Base-by-base conservation (phyloP, 2,797 vertebrate genomes). In the Spinus pinus region DNA sequence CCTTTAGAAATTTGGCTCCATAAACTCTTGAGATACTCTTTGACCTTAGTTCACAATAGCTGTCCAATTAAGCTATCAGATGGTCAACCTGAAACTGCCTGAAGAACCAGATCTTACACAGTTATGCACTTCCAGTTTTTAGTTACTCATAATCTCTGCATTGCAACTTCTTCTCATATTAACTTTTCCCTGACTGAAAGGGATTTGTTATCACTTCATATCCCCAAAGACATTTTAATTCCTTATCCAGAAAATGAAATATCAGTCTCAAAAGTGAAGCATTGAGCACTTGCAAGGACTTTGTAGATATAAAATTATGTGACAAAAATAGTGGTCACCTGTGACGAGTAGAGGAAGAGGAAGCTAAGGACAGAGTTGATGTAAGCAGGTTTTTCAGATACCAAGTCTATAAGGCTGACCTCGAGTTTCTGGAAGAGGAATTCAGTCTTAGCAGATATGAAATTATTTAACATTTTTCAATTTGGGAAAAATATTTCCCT, bases 191-290 rank as follows among this genome's bases (percentile, higher is more conserved):
- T 75, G 77, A 79, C 41, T 70, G 41, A 88, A 90, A 82, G 54
- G 33, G 13, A 23, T 84, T 95, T 91, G 58, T 86, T 91, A 95
- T 88, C 72, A 30, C 20, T 82, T 87, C 66, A 60, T 60, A 80
- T 57, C 69, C 69, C 72, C 60, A 27, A 71, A 72, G 73, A 90
- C 80, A 90, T 91, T 65, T 77, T 57, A 81, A 70, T 94, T 94
- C 41, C 61, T 81, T 87, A 83, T 64, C 69, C 75, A 81, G 57
- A 87, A 96, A 92, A 82, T 81, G 51, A 65, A 94, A 89, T 30
- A 66, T 82, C 65, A 57, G 51, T 81, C 87, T 94, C 61, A 81
- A 62, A 91, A 93, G 31, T 56, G 64, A 88, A 74, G 57, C 30
- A 19, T 27, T 82, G 80, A 90, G 35, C n/a, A 42, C 30, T 87